These are phyloP conservation scores for Oscheius sp. DNA, from an alignment of 2,888 invertebrate species.

Conservation along the genomic window DNA sequence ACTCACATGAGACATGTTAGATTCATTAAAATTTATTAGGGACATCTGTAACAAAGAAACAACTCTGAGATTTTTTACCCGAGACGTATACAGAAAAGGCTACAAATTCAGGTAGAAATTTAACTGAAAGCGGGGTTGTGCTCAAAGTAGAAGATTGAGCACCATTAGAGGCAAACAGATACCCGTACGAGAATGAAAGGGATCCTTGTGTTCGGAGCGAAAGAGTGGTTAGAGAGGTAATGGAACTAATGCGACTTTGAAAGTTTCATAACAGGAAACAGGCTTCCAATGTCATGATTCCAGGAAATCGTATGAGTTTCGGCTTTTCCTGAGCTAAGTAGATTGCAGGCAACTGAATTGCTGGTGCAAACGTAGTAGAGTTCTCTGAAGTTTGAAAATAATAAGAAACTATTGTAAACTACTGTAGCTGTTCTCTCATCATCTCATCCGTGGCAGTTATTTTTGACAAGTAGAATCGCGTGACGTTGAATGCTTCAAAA, in stretches of 20 bases:
- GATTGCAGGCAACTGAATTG: slow-evolving; percentile 35
- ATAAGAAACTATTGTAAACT: not conserved
- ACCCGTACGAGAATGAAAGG: slow-evolving; percentile 20
- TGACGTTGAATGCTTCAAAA: slow-evolving; percentile 26
- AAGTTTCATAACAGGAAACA: slow-evolving; percentile 31
- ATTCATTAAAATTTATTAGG: slow-evolving; percentile 6
- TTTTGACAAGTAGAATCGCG: slow-evolving; percentile 7
- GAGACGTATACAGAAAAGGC: slow-evolving; percentile 11
- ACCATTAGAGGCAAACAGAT: slow-evolving; percentile 17
- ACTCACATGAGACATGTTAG: no score
- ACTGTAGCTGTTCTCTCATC: slow-evolving; percentile 26
- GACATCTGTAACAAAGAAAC: slow-evolving; percentile 16
- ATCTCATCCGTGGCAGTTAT: slow-evolving; percentile 13
- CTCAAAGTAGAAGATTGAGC: slow-evolving; percentile 19
- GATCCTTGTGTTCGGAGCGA: slow-evolving; percentile 3
- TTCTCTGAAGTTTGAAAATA: slow-evolving; percentile 4
- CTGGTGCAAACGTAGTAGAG: slow-evolving; percentile 31
- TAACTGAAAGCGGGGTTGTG: not conserved
- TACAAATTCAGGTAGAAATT: slow-evolving; percentile 1
- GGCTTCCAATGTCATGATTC: slow-evolving; percentile 18
- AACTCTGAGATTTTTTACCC: slow-evolving; percentile 28
- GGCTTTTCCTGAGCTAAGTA: slow-evolving; percentile 28
- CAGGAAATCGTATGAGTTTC: slow-evolving; percentile 5
- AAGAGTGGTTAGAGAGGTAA: not conserved
- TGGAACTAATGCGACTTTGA: slow-evolving; percentile 11